Percentiles rank a stretch among this genome's conserved stretches.
Evolutionary conservation across 2,888 invertebrate species (phyloP).

Genomic region (Teleiodes luculella): DNA sequence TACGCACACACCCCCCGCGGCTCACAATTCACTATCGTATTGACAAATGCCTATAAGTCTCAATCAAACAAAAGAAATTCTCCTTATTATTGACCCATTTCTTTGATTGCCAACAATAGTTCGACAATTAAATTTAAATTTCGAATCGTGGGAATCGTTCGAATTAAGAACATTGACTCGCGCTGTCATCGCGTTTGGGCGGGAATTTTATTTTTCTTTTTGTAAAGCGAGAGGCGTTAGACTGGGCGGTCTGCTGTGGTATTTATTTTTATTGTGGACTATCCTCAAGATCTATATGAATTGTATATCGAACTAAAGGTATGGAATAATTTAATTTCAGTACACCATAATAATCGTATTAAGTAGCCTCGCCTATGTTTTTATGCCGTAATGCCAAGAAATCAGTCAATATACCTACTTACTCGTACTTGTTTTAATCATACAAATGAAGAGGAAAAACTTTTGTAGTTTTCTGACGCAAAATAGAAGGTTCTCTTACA

Average conservation of each 20-base stretch:
- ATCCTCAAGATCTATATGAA: conserved; percentile 24
- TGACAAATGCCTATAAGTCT: conserved; percentile 75
- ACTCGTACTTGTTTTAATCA: no score
- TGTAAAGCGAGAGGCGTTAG: conserved; percentile 37
- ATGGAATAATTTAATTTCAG: no score
- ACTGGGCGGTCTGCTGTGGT: conserved; percentile 49
- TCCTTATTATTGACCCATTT: conserved; percentile 74
- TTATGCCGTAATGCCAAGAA: no score
- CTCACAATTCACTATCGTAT: conserved; percentile 53
- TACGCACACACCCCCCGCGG: conserved; percentile 53
- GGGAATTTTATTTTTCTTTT: conserved; percentile 31
- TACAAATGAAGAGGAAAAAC: no score
- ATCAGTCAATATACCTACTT: no score
- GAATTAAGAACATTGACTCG: conserved; percentile 62
- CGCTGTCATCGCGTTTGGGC: conserved; percentile 61
- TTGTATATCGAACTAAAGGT: no score
- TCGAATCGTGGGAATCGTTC: conserved; percentile 67
- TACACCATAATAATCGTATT: no score
- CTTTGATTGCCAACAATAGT: conserved; percentile 66
- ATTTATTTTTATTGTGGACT: conserved; percentile 46
- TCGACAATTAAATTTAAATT: conserved; percentile 73
- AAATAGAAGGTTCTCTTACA: no score
- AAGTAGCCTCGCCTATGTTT: no score
- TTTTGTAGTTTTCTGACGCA: no score
- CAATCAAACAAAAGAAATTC: conserved; percentile 67